Percentiles rank a stretch among this genome's conserved stretches.
These are phyloP conservation scores for Leuctra nigra DNA, from an alignment of 2,888 invertebrate genomes.

Conservation along the genomic window DNA sequence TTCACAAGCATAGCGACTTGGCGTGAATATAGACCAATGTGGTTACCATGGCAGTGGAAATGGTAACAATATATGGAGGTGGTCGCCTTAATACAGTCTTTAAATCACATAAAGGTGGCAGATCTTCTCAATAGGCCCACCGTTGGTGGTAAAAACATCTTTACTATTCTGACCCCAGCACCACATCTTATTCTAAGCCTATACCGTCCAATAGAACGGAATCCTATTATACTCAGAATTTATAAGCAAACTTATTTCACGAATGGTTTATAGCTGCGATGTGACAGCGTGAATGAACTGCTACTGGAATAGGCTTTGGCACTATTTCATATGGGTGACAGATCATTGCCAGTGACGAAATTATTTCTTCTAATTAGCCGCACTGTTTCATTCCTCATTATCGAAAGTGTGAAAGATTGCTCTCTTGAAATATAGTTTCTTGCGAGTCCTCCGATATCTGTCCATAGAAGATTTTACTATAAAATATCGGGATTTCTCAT, in stretches of 20 bases:
- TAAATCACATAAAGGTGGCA: slow-evolving; percentile 15
- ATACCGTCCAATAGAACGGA: slow-evolving; percentile 14
- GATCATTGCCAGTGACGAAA: not conserved
- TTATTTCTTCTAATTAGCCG: slow-evolving; percentile 1
- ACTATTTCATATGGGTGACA: slow-evolving; percentile 6
- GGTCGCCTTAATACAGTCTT: slow-evolving; percentile 8
- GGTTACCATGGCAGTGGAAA: not conserved
- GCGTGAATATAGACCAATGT: slow-evolving; percentile 4
- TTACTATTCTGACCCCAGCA: slow-evolving; percentile 5
- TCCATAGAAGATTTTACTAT: slow-evolving; percentile 25
- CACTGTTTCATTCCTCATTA: not conserved
- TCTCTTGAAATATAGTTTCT: not conserved
- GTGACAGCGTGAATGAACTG: not conserved
- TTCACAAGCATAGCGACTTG: too few species aligned
- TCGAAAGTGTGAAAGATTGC: slow-evolving; percentile 1
- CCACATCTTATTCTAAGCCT: not conserved
- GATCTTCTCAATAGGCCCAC: not conserved
- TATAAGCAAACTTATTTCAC: slow-evolving; percentile 19
- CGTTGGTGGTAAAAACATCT: slow-evolving; percentile 14
- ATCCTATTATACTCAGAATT: slow-evolving; percentile 23
- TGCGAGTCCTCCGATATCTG: slow-evolving; percentile 25
- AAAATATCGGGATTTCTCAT: slow-evolving; percentile 5
- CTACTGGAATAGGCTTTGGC: slow-evolving; percentile 17
- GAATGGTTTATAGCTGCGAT: slow-evolving; percentile 12
- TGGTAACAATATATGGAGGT: slow-evolving; percentile 8